Evolutionary conservation across 2,113 vertebrate species (phyloP).

Genomic region (Neoarius graeffei): DNA sequence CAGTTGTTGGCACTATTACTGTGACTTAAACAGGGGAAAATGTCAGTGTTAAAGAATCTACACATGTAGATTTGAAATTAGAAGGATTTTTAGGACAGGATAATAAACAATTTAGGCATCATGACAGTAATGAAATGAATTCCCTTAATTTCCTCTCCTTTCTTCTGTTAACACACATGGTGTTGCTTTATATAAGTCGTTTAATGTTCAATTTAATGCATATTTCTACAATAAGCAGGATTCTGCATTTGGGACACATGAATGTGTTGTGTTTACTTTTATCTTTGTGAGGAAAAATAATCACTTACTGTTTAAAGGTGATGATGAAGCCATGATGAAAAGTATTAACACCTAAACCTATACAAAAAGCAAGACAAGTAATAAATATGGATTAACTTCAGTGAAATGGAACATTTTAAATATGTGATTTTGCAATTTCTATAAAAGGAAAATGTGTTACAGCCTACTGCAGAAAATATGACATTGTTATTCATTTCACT

Average conservation of each 20-base stretch:
- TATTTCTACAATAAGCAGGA: background rate
- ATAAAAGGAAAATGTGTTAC: background rate
- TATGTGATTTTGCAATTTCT: background rate
- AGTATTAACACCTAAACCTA: background rate
- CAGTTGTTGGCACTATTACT: slow-evolving; percentile 26
- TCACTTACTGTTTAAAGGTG: slow-evolving; percentile 22
- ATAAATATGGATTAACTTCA: background rate
- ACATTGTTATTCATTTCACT: background rate
- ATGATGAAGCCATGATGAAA: slow-evolving; percentile 27
- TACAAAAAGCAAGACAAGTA: background rate
- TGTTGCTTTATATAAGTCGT: background rate
- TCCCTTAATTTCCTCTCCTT: background rate
- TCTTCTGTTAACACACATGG: background rate
- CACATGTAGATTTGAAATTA: slow-evolving; percentile 37
- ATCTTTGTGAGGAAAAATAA: background rate
- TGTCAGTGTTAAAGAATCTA: slow-evolving; percentile 5
- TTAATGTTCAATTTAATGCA: background rate
- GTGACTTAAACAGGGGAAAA: slow-evolving; percentile 27
- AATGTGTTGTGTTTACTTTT: background rate
- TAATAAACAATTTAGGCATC: slow-evolving; percentile 27
- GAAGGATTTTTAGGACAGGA: slow-evolving; percentile 36
- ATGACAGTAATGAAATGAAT: slow-evolving; percentile 60
- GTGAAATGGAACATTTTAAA: background rate
- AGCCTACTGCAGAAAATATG: background rate
- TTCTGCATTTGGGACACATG: background rate